Base-by-base conservation (phyloP, 2,113 vertebrate genomes). In the Hoplias malabaricus region DNA sequence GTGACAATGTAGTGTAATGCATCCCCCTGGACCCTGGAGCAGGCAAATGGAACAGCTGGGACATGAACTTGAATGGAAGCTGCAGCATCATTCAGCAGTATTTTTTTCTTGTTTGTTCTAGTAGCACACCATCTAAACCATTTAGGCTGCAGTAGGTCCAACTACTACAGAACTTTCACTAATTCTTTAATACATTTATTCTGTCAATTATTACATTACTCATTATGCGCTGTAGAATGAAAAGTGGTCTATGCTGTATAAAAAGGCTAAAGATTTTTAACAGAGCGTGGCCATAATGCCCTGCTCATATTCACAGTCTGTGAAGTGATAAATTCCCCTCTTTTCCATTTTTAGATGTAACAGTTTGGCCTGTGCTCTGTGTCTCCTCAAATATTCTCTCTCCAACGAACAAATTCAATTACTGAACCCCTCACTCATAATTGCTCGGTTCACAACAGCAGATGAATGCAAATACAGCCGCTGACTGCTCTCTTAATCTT, bases 401-500 rank as follows among this genome's bases (percentile, higher is more conserved):
- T 72, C 5, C 19, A 33, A 76, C 27, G 23, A 65, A 10, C 34
- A 70, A 57, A 67, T 65, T 71, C 10, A 81, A 59, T 72, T 81
- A 77, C 48, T 29, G n/a, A 73, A 67, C 23, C 31, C 29, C 74
- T 81, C 59, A 59, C 46, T 72, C 38, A 72, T 76, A 81, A 77
- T 63, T 81, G 73, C 61, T 71, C 38, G 9, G 38, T 59, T 81
- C 59, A 81, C 48, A 59, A 48, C 8, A 68, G 21, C 36, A 38
- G 25, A 29, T 81, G 61, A 77, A 77, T 72, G 31, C 16, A 77
- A 77, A 81, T 59, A n/a, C 10, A 69, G 68, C 29, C 31, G 38
- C 21, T 48, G 76, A 57, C 68, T 36, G 7, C 23, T 29, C 36
- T 34, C 31, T 66, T 42, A 74, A 69, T 77, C 31, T 74, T 59